These are phyloP conservation scores for Galerucella nymphaeae DNA, from an alignment of 2,888 invertebrate species.

Conservation along the genomic window DNA sequence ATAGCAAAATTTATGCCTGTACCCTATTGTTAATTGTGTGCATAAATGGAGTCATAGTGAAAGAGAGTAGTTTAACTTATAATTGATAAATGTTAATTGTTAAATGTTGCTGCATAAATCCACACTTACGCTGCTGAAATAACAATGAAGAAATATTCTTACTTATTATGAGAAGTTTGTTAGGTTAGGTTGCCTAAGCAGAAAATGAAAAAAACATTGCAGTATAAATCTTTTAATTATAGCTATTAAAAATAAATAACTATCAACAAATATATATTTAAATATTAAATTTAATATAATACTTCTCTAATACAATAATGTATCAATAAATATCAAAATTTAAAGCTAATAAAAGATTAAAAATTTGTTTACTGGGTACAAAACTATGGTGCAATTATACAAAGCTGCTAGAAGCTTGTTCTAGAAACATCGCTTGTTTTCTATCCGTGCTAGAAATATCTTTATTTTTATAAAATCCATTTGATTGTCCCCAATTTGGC, in stretches of 20 bases:
- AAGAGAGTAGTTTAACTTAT: too few relatives aligned
- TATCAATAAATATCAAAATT: conserved; percentile 43
- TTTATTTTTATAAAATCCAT: conserved; percentile 55
- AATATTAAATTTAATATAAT: conserved; percentile 49
- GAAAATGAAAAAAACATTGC: background rate
- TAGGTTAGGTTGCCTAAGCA: too few relatives aligned
- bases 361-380: conserved; percentile 11
- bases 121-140: too few relatives aligned
- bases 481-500: conserved; percentile 68
- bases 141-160: too few relatives aligned
- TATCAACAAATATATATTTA: conserved; percentile 42
- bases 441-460: conserved; percentile 43
- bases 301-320: conserved; percentile 46
- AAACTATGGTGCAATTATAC: conserved; percentile 60
- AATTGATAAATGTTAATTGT: too few relatives aligned
- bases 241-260: conserved; percentile 31
- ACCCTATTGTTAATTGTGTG: too few relatives aligned
- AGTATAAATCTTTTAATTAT: conserved; percentile 16
- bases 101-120: too few relatives aligned
- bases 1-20: too few relatives aligned
- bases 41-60: too few relatives aligned
- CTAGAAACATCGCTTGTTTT: conserved; percentile 67
- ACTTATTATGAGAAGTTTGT: too few relatives aligned
- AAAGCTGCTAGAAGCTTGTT: conserved; percentile 75
- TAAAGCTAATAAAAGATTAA: conserved; percentile 37